Conservation (phyloP, 2,888 invertebrate species). For the Diachrysia chrysitis region DNA sequence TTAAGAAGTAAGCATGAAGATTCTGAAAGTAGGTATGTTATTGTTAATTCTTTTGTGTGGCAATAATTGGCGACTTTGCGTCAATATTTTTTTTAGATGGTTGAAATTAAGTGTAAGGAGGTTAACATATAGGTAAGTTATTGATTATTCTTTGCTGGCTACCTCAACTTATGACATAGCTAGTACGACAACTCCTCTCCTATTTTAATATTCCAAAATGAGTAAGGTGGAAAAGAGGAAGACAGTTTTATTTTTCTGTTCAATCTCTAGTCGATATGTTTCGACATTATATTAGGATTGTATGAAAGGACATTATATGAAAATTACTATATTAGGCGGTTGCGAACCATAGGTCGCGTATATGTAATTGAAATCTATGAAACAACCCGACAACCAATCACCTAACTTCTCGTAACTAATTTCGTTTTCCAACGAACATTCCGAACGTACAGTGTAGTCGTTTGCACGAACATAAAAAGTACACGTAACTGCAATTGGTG, state of each 20-base stretch:
- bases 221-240: no score
- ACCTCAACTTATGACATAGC: no score
- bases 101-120: not conserved
- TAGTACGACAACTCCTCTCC: no score
- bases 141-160: no score
- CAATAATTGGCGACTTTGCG: not conserved
- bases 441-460: constrained; percentile 8
- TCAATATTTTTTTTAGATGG: not conserved
- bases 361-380: not conserved
- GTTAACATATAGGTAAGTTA: no score
- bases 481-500: constrained; percentile 19
- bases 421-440: not conserved
- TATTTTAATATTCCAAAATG: no score
- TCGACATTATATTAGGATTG: no score
- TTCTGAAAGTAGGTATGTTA: constrained; percentile 17
- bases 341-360: no score
- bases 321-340: no score
- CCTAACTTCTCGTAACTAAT: not conserved
- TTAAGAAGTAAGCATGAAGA: constrained; percentile 18
- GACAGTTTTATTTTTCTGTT: no score
- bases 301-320: no score
- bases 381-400: not conserved
- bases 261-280: no score
- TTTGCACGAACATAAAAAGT: constrained; percentile 40
- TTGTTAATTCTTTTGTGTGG: constrained; percentile 12